phyloP scores from a whole-genome alignment of 2,113 vertebrate genomes.

The Cyphomyrus discorhynchus region DNA sequence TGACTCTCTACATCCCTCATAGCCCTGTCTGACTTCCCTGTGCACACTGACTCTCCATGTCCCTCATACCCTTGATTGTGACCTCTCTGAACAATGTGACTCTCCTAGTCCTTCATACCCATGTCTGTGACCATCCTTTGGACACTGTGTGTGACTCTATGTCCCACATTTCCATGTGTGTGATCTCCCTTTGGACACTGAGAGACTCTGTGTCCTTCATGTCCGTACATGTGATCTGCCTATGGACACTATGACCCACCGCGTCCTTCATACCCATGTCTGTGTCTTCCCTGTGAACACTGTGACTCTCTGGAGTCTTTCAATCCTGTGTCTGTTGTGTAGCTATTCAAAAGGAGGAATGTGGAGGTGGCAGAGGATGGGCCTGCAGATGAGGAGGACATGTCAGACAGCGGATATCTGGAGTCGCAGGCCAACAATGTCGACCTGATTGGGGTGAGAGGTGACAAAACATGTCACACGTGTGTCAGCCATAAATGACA shows the following conservation, averaged over 20 bases:
- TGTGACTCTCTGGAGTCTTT: not conserved
- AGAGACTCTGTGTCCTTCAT: not conserved
- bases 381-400: constrained; percentile 83
- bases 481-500: not conserved
- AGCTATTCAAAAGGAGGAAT: constrained; percentile 96
- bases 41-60: not conserved
- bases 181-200: not conserved
- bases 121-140: not conserved
- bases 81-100: not conserved
- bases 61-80: not conserved
- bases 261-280: not conserved
- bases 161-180: not conserved
- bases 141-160: not conserved
- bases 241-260: too few species aligned
- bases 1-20: not conserved
- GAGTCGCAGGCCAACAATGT: constrained; percentile 93
- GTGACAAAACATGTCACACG: not conserved
- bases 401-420: constrained; percentile 90
- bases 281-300: not conserved
- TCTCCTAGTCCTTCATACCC: not conserved
- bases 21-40: not conserved
- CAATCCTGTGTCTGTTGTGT: constrained; percentile 10
- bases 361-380: constrained; percentile 84
- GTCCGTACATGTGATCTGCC: too few species aligned
- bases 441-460: constrained; percentile 75